Percentiles rank a stretch among this genome's conserved stretches.
phyloP scores from a whole-genome alignment of 2,888 invertebrate species.

The Catocala nupta region DNA sequence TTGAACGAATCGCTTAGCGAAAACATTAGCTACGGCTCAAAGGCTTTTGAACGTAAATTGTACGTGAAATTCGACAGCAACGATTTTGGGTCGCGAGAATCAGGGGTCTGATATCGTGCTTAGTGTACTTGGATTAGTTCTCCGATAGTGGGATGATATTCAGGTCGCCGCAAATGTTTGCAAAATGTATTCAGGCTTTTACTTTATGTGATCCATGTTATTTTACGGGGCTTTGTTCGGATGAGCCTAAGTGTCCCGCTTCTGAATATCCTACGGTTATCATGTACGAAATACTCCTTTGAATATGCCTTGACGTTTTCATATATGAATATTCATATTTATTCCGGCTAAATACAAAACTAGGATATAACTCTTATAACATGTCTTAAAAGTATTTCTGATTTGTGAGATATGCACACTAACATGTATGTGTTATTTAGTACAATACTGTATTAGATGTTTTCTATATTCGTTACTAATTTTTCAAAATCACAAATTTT shows the following conservation, averaged over 20 bases:
- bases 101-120: slow-evolving; percentile 58
- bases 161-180: slow-evolving; percentile 34
- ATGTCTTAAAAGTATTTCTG: no score
- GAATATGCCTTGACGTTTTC: neutral
- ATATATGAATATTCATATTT: no score
- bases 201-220: slow-evolving; percentile 36
- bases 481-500: no score
- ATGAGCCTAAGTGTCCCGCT: slow-evolving; percentile 29
- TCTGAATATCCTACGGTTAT: slow-evolving; percentile 24
- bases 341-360: no score
- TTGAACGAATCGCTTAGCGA: slow-evolving; percentile 80
- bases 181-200: slow-evolving; percentile 41
- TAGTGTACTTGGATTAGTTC: slow-evolving; percentile 65
- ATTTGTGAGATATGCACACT: no score
- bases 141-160: slow-evolving; percentile 46
- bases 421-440: no score
- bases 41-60: slow-evolving; percentile 83
- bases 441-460: no score
- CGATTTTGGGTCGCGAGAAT: slow-evolving; percentile 69
- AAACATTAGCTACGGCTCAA: slow-evolving; percentile 83
- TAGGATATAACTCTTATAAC: no score
- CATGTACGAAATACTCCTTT: slow-evolving; percentile 18
- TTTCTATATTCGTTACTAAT: no score
- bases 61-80: slow-evolving; percentile 82
- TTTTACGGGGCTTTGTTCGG: slow-evolving; percentile 35